phyloP scores from a whole-genome alignment of 2,888 invertebrate species.

The Acrocera orbiculus region DNA sequence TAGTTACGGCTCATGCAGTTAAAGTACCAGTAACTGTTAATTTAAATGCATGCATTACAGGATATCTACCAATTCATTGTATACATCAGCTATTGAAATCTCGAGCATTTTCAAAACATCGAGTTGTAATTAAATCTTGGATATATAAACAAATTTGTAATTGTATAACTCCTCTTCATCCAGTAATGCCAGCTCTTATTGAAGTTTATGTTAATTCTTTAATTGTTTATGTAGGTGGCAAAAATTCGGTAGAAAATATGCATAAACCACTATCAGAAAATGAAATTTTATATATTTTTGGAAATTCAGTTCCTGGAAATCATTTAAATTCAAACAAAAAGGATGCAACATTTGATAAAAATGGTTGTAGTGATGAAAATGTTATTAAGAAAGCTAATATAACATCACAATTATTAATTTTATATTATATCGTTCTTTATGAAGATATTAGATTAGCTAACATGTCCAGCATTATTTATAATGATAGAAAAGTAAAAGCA shows the following conservation, averaged over 20 bases:
- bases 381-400: conserved; percentile 32
- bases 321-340: conserved; percentile 43
- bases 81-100: conserved; percentile 89
- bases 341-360: conserved; percentile 11
- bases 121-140: conserved; percentile 93
- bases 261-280: conserved; percentile 84
- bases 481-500: conserved; percentile 58
- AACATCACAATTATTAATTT: conserved; percentile 70
- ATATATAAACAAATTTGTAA: conserved; percentile 86
- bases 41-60: conserved; percentile 72
- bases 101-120: conserved; percentile 86
- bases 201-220: conserved; percentile 92
- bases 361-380: conserved; percentile 39
- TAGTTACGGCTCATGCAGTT: conserved; percentile 87
- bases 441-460: conserved; percentile 74
- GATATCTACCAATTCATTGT: conserved; percentile 90
- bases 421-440: conserved; percentile 83
- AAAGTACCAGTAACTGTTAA: conserved; percentile 86
- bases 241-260: conserved; percentile 47
- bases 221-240: conserved; percentile 32
- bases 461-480: conserved; percentile 44
- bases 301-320: conserved; percentile 57
- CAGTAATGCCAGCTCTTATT: conserved; percentile 78
- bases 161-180: conserved; percentile 78
- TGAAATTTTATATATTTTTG: conserved; percentile 71